These are phyloP conservation scores for Aelia acuminata DNA, from an alignment of 2,888 invertebrate species.

Conservation along the genomic window DNA sequence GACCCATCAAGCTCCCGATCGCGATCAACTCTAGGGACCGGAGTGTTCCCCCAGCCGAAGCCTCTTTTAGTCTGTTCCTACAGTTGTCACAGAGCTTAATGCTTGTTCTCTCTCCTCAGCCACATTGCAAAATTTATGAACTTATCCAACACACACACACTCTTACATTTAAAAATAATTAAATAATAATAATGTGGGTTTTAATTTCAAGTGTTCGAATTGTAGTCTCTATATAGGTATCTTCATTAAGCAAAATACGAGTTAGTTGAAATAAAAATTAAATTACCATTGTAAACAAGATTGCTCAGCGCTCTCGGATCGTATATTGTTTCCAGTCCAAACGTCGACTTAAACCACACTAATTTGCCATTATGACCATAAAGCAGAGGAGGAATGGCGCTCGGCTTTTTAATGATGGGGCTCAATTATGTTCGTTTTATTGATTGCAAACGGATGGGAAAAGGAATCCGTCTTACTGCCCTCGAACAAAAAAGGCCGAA, in stretches of 20 bases:
- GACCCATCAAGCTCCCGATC: neutral
- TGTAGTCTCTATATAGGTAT: too few relatives aligned
- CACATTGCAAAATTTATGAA: neutral
- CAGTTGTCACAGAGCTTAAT: neutral
- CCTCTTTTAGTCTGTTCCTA: neutral
- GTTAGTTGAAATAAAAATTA: neutral
- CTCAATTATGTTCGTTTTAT: constrained; percentile 32
- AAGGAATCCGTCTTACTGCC: neutral
- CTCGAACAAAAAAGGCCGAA: constrained; percentile 22
- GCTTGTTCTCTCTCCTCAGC: neutral
- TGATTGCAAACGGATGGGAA: neutral
- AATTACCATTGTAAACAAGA: neutral
- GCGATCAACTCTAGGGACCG: neutral
- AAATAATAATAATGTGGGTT: neutral
- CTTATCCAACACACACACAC: too few relatives aligned
- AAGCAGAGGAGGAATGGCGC: neutral
- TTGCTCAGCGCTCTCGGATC: neutral
- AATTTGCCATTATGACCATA: constrained; percentile 22
- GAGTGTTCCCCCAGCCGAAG: neutral
- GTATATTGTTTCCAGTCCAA: neutral
- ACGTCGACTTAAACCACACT: neutral
- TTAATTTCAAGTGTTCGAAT: neutral
- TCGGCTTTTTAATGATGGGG: neutral
- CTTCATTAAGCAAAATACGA: too few relatives aligned
- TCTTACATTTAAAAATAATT: neutral